These are phyloP conservation scores for Cantharis rustica DNA, from an alignment of 2,888 invertebrate genomes.

Conservation along the genomic window DNA sequence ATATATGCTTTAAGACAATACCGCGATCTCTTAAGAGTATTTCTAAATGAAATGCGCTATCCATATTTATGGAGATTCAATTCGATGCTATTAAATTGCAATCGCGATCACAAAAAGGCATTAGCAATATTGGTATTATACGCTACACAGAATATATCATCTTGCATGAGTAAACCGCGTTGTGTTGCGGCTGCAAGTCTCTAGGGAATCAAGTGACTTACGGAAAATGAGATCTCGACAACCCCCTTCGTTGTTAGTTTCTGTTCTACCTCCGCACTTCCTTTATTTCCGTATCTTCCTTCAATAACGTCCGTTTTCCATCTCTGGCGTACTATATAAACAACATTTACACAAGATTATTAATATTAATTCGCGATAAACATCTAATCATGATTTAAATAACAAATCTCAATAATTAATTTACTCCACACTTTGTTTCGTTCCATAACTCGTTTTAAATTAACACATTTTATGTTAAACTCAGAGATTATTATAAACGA, in stretches of 20 bases:
- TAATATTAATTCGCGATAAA: neutral
- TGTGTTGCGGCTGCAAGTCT: constrained; percentile 47
- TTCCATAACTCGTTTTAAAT: neutral
- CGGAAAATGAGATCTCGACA: constrained; percentile 47
- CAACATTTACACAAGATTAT: neutral
- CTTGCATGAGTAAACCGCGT: constrained; percentile 47
- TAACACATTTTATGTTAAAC: constrained; percentile 13
- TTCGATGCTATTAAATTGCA: constrained; percentile 37
- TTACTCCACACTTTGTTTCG: neutral
- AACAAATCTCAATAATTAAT: neutral
- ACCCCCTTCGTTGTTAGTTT: constrained; percentile 39
- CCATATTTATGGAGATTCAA: constrained; percentile 35
- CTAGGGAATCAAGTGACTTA: constrained; percentile 46
- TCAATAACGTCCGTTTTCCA: neutral
- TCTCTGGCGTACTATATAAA: neutral
- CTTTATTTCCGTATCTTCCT: constrained; percentile 41
- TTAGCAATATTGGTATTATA: constrained; percentile 43
- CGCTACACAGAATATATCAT: constrained; percentile 46
- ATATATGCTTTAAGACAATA: constrained; percentile 24
- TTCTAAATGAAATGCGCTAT: neutral
- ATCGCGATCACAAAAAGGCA: constrained; percentile 43
- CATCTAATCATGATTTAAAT: neutral
- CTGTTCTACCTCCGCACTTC: constrained; percentile 39
- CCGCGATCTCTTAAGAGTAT: neutral
- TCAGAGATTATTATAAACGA: constrained; percentile 22